Percentiles rank a stretch among this genome's conserved stretches.
Evolutionary conservation across 2,113 vertebrate species (phyloP).

Genomic region (Struthio camelus): DNA sequence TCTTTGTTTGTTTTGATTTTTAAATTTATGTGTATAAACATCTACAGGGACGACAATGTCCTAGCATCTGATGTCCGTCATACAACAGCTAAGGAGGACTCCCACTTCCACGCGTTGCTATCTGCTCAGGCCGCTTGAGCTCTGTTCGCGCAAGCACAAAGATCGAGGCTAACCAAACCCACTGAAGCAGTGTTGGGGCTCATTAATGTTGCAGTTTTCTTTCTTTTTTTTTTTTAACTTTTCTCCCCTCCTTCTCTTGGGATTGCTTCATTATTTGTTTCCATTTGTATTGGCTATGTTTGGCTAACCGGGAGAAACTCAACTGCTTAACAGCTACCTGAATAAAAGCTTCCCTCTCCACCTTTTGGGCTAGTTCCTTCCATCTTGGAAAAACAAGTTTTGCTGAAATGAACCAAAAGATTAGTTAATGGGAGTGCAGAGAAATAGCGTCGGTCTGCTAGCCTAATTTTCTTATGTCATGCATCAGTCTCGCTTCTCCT

Average conservation of each 20-base stretch:
- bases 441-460: background rate
- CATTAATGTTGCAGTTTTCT: background rate
- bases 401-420: background rate
- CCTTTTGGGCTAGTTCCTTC: fast-evolving
- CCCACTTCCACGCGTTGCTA: background rate
- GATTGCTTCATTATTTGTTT: background rate
- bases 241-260: no score
- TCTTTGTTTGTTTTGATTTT: conserved; percentile 75
- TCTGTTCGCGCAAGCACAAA: background rate
- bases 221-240: no score
- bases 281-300: background rate
- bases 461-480: background rate
- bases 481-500: background rate
- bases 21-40: conserved; percentile 64
- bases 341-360: background rate
- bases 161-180: background rate
- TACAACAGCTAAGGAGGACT: conserved; percentile 4
- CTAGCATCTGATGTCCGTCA: conserved; percentile 53
- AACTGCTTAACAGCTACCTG: background rate
- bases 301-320: background rate
- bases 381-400: background rate
- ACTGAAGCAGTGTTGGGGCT: background rate
- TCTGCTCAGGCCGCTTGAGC: background rate
- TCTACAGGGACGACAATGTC: conserved; percentile 47
- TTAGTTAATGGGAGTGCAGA: fast-evolving